These are phyloP conservation scores for Tychaedon coryphoeus DNA, from an alignment of 2,113 vertebrate species.

Conservation along the genomic window DNA sequence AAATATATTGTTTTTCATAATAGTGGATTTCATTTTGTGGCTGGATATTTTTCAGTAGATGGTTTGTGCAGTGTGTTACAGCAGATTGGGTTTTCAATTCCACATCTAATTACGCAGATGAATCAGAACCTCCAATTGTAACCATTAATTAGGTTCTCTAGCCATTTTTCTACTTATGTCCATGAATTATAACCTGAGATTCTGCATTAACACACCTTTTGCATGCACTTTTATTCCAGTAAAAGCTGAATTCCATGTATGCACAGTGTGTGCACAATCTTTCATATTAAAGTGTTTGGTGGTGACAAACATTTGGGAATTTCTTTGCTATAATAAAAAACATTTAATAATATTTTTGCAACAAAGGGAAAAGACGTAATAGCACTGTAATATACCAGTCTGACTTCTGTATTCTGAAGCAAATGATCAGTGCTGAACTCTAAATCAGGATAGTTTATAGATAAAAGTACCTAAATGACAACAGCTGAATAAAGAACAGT, in stretches of 20 bases:
- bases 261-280: neutral
- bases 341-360: neutral
- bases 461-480: neutral
- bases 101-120: neutral
- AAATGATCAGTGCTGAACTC: neutral
- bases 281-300: neutral
- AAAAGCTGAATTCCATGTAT: neutral
- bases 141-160: neutral
- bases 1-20: neutral
- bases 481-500: neutral
- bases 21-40: neutral
- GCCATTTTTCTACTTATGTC: neutral
- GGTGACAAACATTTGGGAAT: neutral
- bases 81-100: neutral
- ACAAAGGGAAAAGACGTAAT: neutral
- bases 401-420: neutral
- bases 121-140: neutral
- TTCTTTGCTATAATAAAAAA: slow-evolving; percentile 16
- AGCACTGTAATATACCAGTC: neutral
- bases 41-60: neutral
- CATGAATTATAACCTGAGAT: neutral
- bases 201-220: neutral
- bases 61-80: neutral
- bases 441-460: neutral
- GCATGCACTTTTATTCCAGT: neutral